Evolutionary conservation across 2,888 invertebrate species (phyloP).

Genomic region (Deilephila porcellus): DNA sequence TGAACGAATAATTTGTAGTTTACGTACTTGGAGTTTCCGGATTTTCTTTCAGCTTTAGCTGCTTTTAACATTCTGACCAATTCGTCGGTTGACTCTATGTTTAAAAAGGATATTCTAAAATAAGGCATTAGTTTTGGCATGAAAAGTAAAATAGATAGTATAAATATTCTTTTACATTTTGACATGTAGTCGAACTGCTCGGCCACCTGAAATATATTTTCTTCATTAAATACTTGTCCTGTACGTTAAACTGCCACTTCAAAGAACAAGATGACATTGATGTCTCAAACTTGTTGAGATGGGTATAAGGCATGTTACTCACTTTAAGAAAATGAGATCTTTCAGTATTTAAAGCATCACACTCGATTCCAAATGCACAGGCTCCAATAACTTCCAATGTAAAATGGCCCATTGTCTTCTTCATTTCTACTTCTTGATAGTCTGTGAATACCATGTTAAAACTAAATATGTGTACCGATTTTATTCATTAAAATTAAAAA

Average conservation of each 20-base stretch:
- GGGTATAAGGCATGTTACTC: constrained; percentile 31
- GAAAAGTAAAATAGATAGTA: constrained; percentile 66
- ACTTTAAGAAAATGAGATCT: constrained; percentile 81
- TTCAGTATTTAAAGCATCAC: constrained; percentile 76
- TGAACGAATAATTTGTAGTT: no score
- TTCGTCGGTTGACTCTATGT: constrained; percentile 62
- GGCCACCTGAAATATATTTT: constrained; percentile 65
- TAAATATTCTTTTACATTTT: constrained; percentile 57
- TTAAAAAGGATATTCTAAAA: constrained; percentile 70
- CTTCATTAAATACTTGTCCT: neutral
- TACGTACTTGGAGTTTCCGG: constrained; percentile 64
- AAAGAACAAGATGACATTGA: neutral
- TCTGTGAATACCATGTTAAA: constrained; percentile 53
- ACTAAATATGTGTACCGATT: no score
- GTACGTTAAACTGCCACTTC: neutral
- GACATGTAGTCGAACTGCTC: constrained; percentile 72
- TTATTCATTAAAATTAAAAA: no score
- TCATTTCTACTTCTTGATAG: constrained; percentile 80
- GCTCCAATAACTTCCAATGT: constrained; percentile 84
- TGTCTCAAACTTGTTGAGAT: neutral
- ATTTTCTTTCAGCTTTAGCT: constrained; percentile 69
- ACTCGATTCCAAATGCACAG: constrained; percentile 84
- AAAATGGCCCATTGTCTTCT: constrained; percentile 81
- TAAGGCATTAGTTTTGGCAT: constrained; percentile 63
- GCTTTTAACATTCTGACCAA: constrained; percentile 68